These are phyloP conservation scores for Sebastes minor DNA, from an alignment of 2,797 vertebrate species.

Conservation along the genomic window DNA sequence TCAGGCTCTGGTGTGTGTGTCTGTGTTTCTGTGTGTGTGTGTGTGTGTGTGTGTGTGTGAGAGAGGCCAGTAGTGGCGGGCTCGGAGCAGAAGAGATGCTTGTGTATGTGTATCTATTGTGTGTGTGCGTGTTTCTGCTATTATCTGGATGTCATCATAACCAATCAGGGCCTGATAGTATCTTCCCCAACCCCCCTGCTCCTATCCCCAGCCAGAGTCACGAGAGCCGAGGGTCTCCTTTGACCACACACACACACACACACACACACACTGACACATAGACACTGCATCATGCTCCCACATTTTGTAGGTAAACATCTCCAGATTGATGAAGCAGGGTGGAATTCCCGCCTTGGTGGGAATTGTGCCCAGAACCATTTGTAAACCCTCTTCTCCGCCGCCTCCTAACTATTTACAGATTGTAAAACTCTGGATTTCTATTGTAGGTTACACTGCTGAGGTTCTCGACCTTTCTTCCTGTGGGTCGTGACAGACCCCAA, in stretches of 20 bases:
- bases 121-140: constrained; percentile 39
- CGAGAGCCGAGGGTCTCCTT: constrained; percentile 81
- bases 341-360: constrained; percentile 74
- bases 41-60: constrained; percentile 35
- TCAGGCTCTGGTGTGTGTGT: constrained; percentile 81
- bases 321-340: constrained; percentile 78
- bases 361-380: constrained; percentile 81
- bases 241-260: constrained; percentile 81
- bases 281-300: constrained; percentile 63
- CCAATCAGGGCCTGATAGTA: constrained; percentile 84
- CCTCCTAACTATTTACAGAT: constrained; percentile 79
- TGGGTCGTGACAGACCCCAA: constrained; percentile 28
- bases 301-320: constrained; percentile 84
- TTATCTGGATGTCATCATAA: constrained; percentile 84
- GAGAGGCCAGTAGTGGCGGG: constrained; percentile 63
- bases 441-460: constrained; percentile 63
- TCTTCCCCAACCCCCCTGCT: constrained; percentile 76
- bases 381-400: constrained; percentile 67
- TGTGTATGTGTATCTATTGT: constrained; percentile 27
- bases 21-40: constrained; percentile 57
- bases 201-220: constrained; percentile 78
- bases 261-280: constrained; percentile 62
- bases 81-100: constrained; percentile 29
- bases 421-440: constrained; percentile 73
- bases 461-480: constrained; percentile 41